These are phyloP conservation scores for Hormiphora californensis DNA, from an alignment of 37 sponge, comb jelly and placozoan genomes.

Conservation along the genomic window DNA sequence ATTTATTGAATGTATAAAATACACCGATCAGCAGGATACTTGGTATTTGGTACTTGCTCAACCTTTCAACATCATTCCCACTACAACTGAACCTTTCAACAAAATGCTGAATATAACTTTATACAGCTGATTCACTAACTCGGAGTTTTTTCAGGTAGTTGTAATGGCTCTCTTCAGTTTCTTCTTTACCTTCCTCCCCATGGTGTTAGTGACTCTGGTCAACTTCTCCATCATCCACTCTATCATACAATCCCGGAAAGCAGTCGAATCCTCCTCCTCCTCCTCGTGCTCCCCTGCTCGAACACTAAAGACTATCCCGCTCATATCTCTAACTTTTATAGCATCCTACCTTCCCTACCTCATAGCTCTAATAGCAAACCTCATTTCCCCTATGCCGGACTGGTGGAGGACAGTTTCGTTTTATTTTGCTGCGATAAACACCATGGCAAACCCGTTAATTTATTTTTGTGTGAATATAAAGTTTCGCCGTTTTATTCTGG, in stretches of 20 bases:
- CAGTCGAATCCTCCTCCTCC: background rate
- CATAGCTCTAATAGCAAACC: constrained; percentile 14
- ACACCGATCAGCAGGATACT: too few species aligned
- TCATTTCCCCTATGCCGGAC: background rate
- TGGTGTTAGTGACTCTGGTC: constrained; percentile 2
- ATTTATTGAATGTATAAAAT: too few species aligned
- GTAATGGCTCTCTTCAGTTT: constrained; percentile 6
- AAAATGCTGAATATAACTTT: too few species aligned
- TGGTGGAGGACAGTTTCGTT: constrained; percentile 38
- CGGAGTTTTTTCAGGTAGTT: constrained; percentile 14
- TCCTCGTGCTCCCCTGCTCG: background rate
- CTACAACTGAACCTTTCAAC: too few species aligned
- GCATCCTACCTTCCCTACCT: constrained; percentile 53
- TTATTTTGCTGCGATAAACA: constrained; percentile 42
- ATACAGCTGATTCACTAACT: too few species aligned
- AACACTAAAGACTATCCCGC: constrained; percentile 28
- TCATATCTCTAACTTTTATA: constrained; percentile 41
- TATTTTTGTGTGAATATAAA: constrained; percentile 5
- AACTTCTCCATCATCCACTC: constrained; percentile 45
- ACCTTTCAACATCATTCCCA: too few species aligned
- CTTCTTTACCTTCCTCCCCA: constrained; percentile 13
- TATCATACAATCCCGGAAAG: background rate
- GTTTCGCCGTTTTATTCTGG: background rate
- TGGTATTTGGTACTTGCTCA: too few species aligned
- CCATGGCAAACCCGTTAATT: constrained; percentile 38